Base-by-base conservation (phyloP, 2,113 vertebrate species). In the Myocastor coypus region DNA sequence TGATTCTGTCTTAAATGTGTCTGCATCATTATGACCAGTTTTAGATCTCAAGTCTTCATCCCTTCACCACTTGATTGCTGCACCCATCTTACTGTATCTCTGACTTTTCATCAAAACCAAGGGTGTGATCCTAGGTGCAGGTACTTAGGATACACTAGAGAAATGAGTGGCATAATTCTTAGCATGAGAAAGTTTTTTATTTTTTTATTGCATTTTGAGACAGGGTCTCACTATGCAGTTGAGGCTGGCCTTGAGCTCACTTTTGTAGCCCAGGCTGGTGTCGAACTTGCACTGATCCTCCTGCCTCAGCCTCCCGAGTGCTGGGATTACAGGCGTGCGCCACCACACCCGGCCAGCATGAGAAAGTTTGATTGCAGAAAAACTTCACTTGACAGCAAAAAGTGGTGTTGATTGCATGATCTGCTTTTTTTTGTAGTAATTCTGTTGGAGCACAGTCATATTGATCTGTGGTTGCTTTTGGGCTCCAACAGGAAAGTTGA, bases 341-440 rank as follows among this genome's bases (percentile, higher is more conserved):
- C n/a, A n/a, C n/a, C n/a, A n/a, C n/a, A n/a, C n/a, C n/a, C n/a
- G n/a, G n/a, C n/a, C n/a, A 85, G 14, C 57, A 75, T 88, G 32
- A 81, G 46, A 80, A 84, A 75, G 71, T 85, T 50, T 84, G 80
- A 68, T 52, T 81, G 71, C 64, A 94, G 55, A 89, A 52, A 63
- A 30, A 55, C 77, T 78, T 78, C 37, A 66, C 40, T 50, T 83
- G 22, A 77, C 7, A 59, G 40, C 22, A 82, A 20, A 40, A 89
- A 59, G 66, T 26, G 42, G 64, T 89, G 57, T 24, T 63, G 64
- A 22, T 85, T 52, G 34, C 40, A 8, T 83, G 22, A 22, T 86
- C 24, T 64, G 9, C 61, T 64, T 26, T 64, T 63, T 30, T 40
- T 71, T 87, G 52, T 55, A 87, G 30, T 73, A 30, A n/a, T 57